Evolutionary conservation across 2,888 invertebrate species (phyloP).

Genomic region (Petrophora chlorosata): DNA sequence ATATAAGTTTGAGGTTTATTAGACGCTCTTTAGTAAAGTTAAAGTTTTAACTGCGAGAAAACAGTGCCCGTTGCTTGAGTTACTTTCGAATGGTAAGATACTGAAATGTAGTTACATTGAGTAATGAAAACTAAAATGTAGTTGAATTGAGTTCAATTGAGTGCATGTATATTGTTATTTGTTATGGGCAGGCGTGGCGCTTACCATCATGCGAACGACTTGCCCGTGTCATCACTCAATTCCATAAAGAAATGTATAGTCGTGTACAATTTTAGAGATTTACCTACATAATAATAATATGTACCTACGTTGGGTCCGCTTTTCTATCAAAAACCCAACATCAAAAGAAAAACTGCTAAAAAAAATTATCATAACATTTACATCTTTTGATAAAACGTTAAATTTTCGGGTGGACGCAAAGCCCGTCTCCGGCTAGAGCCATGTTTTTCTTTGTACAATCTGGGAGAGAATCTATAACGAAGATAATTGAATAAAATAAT

Average conservation of each 20-base stretch:
- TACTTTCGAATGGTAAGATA: too few relatives aligned
- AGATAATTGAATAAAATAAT: slow-evolving; percentile 11
- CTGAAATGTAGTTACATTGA: too few relatives aligned
- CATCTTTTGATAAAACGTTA: slow-evolving; percentile 11
- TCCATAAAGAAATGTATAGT: too few relatives aligned
- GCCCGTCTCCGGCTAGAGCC: slow-evolving; percentile 1
- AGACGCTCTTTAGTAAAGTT: background rate
- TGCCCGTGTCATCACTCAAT: too few relatives aligned
- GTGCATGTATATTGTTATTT: too few relatives aligned
- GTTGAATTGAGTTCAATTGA: too few relatives aligned
- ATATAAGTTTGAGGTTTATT: background rate
- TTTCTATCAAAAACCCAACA: background rate
- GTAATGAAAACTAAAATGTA: too few relatives aligned
- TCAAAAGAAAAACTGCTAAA: slow-evolving; percentile 6
- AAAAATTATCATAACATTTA: slow-evolving; percentile 8
- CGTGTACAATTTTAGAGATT: too few relatives aligned
- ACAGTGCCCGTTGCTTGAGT: too few relatives aligned
- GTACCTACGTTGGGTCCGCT: background rate
- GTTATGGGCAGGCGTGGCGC: too few relatives aligned
- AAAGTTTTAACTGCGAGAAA: too few relatives aligned
- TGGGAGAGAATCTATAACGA: background rate
- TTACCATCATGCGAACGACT: too few relatives aligned
- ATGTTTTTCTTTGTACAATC: slow-evolving; percentile 2
- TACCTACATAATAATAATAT: background rate
- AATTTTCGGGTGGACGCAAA: slow-evolving; percentile 4